phyloP scores from a whole-genome alignment of 1,140 invertebrate genomes.

The Drosophila obscura region DNA sequence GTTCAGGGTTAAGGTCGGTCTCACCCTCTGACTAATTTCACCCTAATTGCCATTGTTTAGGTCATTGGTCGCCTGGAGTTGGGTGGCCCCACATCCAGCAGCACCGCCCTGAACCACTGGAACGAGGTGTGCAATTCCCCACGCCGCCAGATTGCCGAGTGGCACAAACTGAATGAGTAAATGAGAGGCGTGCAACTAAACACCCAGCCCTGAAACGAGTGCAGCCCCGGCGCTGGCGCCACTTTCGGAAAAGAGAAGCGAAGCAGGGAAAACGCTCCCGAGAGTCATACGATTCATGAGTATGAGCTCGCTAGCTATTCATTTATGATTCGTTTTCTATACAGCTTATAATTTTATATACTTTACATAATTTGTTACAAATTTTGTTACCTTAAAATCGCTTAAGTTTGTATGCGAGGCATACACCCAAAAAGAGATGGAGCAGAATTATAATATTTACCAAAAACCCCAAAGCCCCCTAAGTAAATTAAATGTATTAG shows the following conservation, averaged over 20 bases:
- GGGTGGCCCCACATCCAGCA: constrained; percentile 90
- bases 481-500: constrained; percentile 77
- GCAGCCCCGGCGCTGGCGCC: constrained; percentile 60
- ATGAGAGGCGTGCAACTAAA: not conserved
- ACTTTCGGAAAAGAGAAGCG: constrained; percentile 20
- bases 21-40: not conserved
- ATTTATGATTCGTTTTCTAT: constrained; percentile 9
- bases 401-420: constrained; percentile 2
- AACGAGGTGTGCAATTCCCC: constrained; percentile 97
- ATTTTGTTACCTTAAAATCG: constrained; percentile 2
- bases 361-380: not conserved
- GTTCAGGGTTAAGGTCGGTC: constrained; percentile 5
- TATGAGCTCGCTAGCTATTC: constrained; percentile 33
- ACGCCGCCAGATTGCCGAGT: constrained; percentile 98
- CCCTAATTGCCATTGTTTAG: constrained; percentile 84
- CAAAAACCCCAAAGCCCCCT: constrained; percentile 17
- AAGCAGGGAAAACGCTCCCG: constrained; percentile 26
- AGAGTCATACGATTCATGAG: constrained; percentile 32
- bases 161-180: constrained; percentile 98
- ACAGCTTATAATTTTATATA: constrained; percentile 12
- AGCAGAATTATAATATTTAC: constrained; percentile 15
- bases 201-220: constrained; percentile 8
- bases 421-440: not conserved
- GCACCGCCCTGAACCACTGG: constrained; percentile 96
- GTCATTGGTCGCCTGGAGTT: constrained; percentile 97